Percentiles rank a stretch among this genome's conserved stretches.
These are phyloP conservation scores for Erannis defoliaria DNA, from an alignment of 2,888 invertebrate genomes.

Conservation along the genomic window DNA sequence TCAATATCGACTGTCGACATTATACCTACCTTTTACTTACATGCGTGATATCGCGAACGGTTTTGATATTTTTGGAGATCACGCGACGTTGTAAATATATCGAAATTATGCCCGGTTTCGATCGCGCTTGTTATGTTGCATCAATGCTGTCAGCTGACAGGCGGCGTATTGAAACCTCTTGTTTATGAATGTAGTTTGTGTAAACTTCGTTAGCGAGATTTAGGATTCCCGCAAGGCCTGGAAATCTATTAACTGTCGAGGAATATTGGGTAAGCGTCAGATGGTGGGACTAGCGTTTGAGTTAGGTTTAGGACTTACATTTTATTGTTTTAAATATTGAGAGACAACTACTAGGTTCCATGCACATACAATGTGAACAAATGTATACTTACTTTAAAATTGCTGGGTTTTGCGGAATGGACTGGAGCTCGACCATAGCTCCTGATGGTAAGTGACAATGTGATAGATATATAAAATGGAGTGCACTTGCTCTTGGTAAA, in stretches of 20 bases:
- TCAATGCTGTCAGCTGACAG: conserved; percentile 40
- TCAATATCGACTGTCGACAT: conserved; percentile 82
- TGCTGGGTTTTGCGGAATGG: no score
- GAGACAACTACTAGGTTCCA: no score
- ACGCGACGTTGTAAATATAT: conserved; percentile 47
- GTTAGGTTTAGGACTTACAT: conserved; percentile 2
- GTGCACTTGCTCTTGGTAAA: no score
- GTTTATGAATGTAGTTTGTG: conserved; percentile 44
- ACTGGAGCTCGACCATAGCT: no score
- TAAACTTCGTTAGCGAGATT: conserved; percentile 44
- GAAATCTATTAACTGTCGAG: conserved; percentile 33
- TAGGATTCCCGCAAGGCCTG: conserved; percentile 30
- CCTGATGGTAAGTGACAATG: no score
- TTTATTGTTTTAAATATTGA: not conserved
- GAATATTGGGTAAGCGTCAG: conserved; percentile 29
- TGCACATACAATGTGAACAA: no score
- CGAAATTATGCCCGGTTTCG: conserved; percentile 39
- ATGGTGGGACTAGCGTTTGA: conserved; percentile 8
- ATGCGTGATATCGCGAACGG: conserved; percentile 57
- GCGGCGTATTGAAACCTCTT: conserved; percentile 41
- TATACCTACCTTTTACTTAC: conserved; percentile 72
- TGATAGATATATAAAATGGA: no score
- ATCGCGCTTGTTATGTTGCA: conserved; percentile 43
- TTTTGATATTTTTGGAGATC: conserved; percentile 44
- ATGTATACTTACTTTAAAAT: no score